Percentiles rank a stretch among this genome's conserved stretches.
phyloP scores from a whole-genome alignment of 2,113 vertebrate species.

The Hippocampus comes region DNA sequence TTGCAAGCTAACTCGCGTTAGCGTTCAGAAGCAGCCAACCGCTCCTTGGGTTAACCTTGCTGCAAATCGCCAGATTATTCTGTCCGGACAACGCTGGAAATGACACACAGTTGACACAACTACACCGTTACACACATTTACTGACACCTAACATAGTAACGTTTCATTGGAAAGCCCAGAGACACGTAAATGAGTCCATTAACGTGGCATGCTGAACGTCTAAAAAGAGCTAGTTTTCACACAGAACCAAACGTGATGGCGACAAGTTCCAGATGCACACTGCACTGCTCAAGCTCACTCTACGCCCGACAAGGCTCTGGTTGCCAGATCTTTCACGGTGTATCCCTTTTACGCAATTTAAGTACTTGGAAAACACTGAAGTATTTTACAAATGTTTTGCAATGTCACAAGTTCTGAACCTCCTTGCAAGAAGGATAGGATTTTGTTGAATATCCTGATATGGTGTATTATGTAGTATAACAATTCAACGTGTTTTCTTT shows the following conservation, averaged over 20 bases:
- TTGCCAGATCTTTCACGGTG: slow-evolving; percentile 27
- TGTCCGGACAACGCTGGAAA: not conserved
- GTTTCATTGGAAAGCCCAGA: not conserved
- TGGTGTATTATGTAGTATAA: not conserved
- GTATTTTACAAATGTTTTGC: not conserved
- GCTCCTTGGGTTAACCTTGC: slow-evolving; percentile 13
- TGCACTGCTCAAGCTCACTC: slow-evolving; percentile 4
- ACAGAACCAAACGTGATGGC: slow-evolving; percentile 48
- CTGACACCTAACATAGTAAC: slow-evolving; percentile 16
- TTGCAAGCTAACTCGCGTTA: not conserved
- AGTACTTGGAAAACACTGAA: not conserved
- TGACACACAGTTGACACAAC: slow-evolving; percentile 21
- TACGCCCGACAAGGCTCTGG: slow-evolving; percentile 17
- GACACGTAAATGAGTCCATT: not conserved
- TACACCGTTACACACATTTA: slow-evolving; percentile 8
- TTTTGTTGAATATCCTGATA: not conserved
- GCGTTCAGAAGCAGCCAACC: not conserved
- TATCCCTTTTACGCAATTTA: slow-evolving; percentile 6
- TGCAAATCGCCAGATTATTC: slow-evolving; percentile 1
- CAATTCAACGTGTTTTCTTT: not conserved
- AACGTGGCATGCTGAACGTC: slow-evolving; percentile 9
- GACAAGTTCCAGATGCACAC: slow-evolving; percentile 53
- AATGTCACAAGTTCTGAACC: not conserved
- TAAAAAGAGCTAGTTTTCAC: slow-evolving; percentile 28
- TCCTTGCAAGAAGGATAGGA: not conserved